Base-by-base conservation (phyloP, 2,888 invertebrate species). In the Pterobdella sp. region DNA sequence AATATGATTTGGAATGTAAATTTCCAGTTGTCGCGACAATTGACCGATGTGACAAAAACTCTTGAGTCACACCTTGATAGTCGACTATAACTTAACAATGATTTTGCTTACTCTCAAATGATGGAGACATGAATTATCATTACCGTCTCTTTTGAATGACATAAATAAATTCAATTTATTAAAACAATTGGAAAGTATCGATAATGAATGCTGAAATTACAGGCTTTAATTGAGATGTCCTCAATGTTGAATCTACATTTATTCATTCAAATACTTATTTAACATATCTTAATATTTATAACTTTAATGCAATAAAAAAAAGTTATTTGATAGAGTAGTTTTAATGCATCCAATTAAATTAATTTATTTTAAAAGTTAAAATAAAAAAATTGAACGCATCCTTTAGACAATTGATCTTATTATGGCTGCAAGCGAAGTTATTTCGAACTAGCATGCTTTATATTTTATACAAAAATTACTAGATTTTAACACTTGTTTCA, bases 81-180 rank as follows among this genome's bases (percentile, higher is more conserved):
- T 42, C 42, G 18, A 42, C 42, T 42, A 42, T 18, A 42, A 14
- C 7, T 42, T 18, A n/a, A 63, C n/a, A 10, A 63, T 14, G 7
- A 14, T 63, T 7, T 14, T n/a, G 10, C 7, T 63, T 14, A 68
- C 68, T 36, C 36, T 35, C 3, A 68, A n/a, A n/a, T 36, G 36
- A 34, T 68, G 35, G 37, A 68, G 68, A 35, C 36, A 35, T 22
- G 36, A 26, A n/a, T 34, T 26, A 37, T 68, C 68, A 31, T 68
- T 31, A n/a, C 68, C 68, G n/a, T 68, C 68, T 37, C 68, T 68
- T n/a, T 68, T 68, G 37, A 68, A 68, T 37, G 37, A 37, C 68
- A 68, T 68, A 42, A 18, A 7, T 42, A 42, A n/a, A n/a, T n/a
- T n/a, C n/a, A n/a, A n/a, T n/a, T n/a, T n/a, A n/a, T n/a, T n/a